Base-by-base conservation (phyloP, 92 coral and sea anemone genomes). In the Phymanthus crucifer region DNA sequence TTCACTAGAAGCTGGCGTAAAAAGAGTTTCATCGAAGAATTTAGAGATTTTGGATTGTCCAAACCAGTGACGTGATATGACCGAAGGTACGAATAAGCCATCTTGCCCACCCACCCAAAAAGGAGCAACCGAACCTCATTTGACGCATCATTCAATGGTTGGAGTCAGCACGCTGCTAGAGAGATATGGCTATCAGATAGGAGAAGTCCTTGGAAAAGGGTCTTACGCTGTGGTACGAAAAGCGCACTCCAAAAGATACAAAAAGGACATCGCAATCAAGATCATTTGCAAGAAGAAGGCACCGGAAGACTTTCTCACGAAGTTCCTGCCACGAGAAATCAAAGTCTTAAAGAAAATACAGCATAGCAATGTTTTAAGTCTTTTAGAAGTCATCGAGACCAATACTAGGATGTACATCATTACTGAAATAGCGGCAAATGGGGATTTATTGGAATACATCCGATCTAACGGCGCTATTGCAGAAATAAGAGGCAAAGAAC, bases 241-340 rank as follows among this genome's bases (percentile, higher is more conserved):
- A 57, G 99, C 99, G 16, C 84, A 93, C 87, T 96, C 99, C 19
- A 96, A 90, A 84, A 80, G 97, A 71, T 91, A 91, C 87, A 89
- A 88, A 38, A 91, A 82, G 46, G 91, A 87, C 38, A 90, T 96
- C 57, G 99, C 99, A 1, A 94, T 96, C 78, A 96, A 96, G 83
- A 96, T 96, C 34, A 96, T 96, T 66, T 93, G 98, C 82, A 96
- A 96, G 83, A 96, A 96, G 87, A 96, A 96, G 82, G 99, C 99
- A 0, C 99, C 99, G 0, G 99, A 96, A 46, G 99, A 96, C 77
- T 96, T 96, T 73, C 89, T 96, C 13, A 87, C 92, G 32, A 96
- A 93, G 72, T 96, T 96, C 79, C 90, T 96, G 0, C 99, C 99
- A 21, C 90, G 99, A 2, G 99, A 96, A 72, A 96, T 96, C 40